phyloP scores from a whole-genome alignment of 2,113 vertebrate species.

The Zapornia atra region DNA sequence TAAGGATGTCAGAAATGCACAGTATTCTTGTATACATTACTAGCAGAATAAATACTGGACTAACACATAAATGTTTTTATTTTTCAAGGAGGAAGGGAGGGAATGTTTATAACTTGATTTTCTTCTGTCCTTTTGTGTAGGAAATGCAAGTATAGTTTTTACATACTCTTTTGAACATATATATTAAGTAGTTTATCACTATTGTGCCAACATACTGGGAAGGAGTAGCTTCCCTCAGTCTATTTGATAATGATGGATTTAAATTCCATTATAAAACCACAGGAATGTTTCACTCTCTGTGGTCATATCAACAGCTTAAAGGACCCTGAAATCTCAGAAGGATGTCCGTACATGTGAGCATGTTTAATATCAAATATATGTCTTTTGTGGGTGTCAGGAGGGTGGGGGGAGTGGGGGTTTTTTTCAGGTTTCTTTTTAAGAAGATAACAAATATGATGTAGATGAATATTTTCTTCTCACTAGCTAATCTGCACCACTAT shows the following conservation, averaged over 20 bases:
- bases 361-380: not conserved
- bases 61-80: not conserved
- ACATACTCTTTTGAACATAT: not conserved
- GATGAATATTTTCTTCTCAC: not conserved
- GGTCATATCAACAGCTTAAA: not conserved
- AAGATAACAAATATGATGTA: not conserved
- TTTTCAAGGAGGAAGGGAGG: not conserved
- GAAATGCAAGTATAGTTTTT: not conserved
- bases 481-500: not conserved
- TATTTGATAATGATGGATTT: not conserved
- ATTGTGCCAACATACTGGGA: not conserved
- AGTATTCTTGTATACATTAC: no score
- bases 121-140: not conserved
- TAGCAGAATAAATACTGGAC: accelerated
- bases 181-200: not conserved
- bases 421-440: not conserved
- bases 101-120: not conserved
- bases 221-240: not conserved
- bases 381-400: not conserved
- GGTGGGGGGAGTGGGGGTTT: no score
- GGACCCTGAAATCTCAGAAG: not conserved
- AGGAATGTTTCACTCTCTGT: not conserved
- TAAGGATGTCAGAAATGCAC: not conserved
- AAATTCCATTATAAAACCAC: not conserved
- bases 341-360: not conserved